A percentile compares a stretch with the other conserved stretches of the same genome.
Evolutionary conservation across 2,888 invertebrate genomes (phyloP).

Genomic region (Xanthia togata): DNA sequence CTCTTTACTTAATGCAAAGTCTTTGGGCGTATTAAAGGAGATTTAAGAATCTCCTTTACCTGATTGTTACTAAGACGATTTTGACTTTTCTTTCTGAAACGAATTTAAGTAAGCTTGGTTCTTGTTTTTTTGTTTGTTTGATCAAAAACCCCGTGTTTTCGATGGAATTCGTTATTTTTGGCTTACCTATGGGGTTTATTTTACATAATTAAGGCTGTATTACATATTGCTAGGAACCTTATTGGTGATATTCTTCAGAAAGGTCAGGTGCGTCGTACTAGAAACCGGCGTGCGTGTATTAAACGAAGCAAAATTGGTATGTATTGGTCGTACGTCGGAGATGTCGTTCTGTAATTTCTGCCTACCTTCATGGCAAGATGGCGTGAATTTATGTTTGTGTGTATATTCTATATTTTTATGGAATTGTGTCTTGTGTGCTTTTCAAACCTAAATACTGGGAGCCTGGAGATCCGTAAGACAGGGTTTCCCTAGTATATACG

Average conservation of each 20-base stretch:
- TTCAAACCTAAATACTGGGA: background rate
- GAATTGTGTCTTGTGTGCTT: background rate
- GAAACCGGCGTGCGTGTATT: background rate
- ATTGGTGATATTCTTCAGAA: background rate
- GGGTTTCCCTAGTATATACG: too few relatives aligned
- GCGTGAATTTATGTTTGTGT: too few relatives aligned
- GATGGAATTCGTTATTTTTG: background rate
- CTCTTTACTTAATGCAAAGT: constrained; percentile 15
- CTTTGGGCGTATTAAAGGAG: constrained; percentile 11
- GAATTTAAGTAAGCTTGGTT: background rate
- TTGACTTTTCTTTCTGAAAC: background rate
- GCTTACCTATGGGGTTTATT: background rate
- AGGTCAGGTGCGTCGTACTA: background rate
- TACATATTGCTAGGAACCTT: background rate
- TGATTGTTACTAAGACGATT: background rate
- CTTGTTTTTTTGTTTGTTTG: background rate
- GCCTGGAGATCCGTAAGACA: too few relatives aligned
- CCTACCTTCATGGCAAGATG: too few relatives aligned
- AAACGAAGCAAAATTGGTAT: too few relatives aligned
- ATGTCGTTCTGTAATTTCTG: too few relatives aligned
- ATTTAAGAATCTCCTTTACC: constrained; percentile 16
- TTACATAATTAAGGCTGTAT: background rate
- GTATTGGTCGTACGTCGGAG: too few relatives aligned
- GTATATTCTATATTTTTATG: background rate
- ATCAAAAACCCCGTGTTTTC: background rate